Percentiles rank a stretch among this genome's conserved stretches.
Conservation (phyloP, 2,888 invertebrate genomes). For the Himalopsyche japonica region DNA sequence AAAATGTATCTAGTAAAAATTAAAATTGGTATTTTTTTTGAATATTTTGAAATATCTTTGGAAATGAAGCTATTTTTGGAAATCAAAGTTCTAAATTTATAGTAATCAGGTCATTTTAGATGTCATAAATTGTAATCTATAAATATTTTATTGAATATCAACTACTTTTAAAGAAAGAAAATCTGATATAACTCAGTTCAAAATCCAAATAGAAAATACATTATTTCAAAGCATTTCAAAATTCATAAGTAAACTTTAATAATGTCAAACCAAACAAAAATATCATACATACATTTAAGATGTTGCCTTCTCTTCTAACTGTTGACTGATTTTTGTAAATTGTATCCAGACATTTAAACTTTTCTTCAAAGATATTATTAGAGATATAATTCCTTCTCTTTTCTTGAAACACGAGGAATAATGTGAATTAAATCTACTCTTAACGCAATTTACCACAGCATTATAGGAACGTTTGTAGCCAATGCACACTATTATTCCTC, state of each 20-base stretch:
- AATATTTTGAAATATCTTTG: not conserved
- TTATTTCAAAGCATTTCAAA: not conserved
- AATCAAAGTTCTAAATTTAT: not conserved
- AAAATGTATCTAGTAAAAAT: no score
- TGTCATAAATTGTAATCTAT: not conserved
- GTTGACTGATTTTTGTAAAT: conserved; percentile 23
- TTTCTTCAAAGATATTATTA: not conserved
- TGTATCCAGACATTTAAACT: not conserved
- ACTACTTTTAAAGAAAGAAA: not conserved
- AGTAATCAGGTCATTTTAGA: not conserved
- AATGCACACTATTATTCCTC: no score
- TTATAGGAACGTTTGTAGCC: no score
- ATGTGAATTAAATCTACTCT: no score
- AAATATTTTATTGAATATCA: not conserved
- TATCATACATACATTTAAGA: conserved; percentile 3
- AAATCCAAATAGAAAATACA: not conserved
- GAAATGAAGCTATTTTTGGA: not conserved
- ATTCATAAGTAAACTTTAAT: not conserved
- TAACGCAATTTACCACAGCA: no score
- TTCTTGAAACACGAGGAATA: no score
- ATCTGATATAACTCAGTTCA: not conserved
- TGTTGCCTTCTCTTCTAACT: conserved; percentile 23
- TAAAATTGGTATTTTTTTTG: no score
- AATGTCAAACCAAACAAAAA: not conserved
- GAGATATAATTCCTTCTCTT: not conserved